Evolutionary conservation across 30 jellyfish, hydroid and myxozoan genomes (phyloP).

Genomic region (Pelagia noctiluca): DNA sequence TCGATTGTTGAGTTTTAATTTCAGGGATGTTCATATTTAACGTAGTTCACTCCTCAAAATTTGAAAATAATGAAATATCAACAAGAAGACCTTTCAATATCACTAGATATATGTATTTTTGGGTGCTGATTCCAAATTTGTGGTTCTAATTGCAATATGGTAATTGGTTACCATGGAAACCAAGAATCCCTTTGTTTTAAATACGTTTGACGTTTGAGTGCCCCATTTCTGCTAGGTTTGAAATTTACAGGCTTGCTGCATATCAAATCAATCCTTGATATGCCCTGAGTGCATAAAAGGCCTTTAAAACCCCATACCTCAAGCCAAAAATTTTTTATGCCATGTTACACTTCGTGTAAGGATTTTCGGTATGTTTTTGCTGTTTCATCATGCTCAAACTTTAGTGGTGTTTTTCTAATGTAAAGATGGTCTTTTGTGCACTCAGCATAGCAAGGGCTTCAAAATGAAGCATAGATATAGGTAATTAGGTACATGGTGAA

Average conservation of each 20-base stretch:
- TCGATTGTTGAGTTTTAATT: no score
- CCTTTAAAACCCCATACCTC: neutral
- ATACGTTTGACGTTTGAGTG: neutral
- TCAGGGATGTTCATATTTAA: no score
- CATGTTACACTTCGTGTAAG: neutral
- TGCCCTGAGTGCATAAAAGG: neutral
- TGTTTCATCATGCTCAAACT: neutral
- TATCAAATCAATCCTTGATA: neutral
- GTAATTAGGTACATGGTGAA: neutral
- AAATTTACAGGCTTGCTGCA: neutral
- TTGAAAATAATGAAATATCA: no score
- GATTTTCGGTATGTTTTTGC: neutral
- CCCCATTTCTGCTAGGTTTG: neutral
- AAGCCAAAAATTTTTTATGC: neutral
- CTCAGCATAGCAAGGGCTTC: neutral
- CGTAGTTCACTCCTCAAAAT: neutral
- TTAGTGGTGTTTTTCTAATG: no score
- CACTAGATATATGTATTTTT: neutral
- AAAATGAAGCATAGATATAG: neutral
- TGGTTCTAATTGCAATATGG: neutral
- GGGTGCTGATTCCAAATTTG: neutral
- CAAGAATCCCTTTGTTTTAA: neutral
- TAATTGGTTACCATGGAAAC: neutral
- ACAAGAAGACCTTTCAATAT: neutral
- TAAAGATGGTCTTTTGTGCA: neutral